Evolutionary conservation across 1,140 invertebrate species (phyloP).

Genomic region (Stegodyphus dumicola): DNA sequence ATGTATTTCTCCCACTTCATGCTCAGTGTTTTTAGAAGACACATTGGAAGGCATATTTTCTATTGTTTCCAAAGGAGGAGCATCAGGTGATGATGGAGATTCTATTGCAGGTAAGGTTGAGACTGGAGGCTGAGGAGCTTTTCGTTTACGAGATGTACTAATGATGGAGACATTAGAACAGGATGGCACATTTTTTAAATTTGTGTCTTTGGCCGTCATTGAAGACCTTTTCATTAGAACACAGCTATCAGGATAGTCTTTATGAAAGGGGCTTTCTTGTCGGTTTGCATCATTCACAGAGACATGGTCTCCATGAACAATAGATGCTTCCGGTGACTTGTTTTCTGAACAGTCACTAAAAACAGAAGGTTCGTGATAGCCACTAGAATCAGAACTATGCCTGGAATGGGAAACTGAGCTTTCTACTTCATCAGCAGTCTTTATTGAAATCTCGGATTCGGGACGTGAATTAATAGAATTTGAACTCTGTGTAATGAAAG

Average conservation of each 20-base stretch:
- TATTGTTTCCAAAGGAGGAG: background rate
- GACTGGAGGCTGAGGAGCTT: conserved; percentile 64
- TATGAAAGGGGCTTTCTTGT: conserved; percentile 59
- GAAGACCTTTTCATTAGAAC: conserved; percentile 36
- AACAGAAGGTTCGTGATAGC: conserved; percentile 80
- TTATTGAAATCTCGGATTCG: conserved; percentile 47
- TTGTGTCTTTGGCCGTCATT: conserved; percentile 52
- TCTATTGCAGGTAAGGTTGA: conserved; percentile 45
- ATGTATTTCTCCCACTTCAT: background rate
- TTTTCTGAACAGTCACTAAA: conserved; percentile 73
- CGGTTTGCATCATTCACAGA: conserved; percentile 30
- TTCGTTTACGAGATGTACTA: conserved; percentile 63
- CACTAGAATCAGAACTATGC: conserved; percentile 81
- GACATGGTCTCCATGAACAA: conserved; percentile 64
- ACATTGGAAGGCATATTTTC: background rate
- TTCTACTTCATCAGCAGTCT: conserved; percentile 37
- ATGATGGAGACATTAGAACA: conserved; percentile 62
- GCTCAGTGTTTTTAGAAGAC: background rate
- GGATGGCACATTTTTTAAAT: conserved; percentile 58
- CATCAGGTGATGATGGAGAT: conserved; percentile 39
- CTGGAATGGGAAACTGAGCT: conserved; percentile 75
- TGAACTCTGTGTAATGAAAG: conserved; percentile 36
- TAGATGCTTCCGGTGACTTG: conserved; percentile 66
- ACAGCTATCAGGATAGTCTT: conserved; percentile 21
- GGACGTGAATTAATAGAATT: conserved; percentile 48